Base-by-base conservation (phyloP, 2,113 vertebrate genomes). In the Phaethornis superciliosus region DNA sequence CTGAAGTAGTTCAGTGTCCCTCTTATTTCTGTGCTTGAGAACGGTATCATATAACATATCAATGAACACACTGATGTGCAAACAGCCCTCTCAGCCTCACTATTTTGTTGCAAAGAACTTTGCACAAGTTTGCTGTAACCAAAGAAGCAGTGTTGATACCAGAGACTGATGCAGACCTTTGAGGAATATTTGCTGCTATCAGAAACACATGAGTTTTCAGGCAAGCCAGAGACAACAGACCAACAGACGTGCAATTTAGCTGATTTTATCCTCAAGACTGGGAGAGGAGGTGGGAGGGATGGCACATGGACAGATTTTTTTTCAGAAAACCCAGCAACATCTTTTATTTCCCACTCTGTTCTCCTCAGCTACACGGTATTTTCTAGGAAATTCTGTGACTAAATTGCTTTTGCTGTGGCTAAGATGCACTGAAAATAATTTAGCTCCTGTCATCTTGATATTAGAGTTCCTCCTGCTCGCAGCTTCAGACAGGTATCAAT, bases 41-140 rank as follows among this genome's bases (percentile, higher is more conserved):
- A 7, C 51, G 54, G 32, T 4, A 22, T 54, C 30, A 1, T 3
- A 5, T 5, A 51, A 33, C 71, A 26, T 0, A 14, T 46, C 81
- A 63, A 27, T 3, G 28, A 77, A 40, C 1, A 21, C 26, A 46
- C 28, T 1, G 0, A 6, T 15, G 52, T 52, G 76, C 51, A 91
- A 77, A 74, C 20, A 32, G 71, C 30, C 12, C n/a, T 59, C 81
- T 90, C 21, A 1, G 1, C 7, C 37, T 49, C 27, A 2, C 10
- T 30, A 8, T 24, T 81, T 71, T 22, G 54, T 18, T 49, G 19
- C 65, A 54, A 60, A 91, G 20, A 85, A 24, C 22, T 88, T 56
- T 83, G 55, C 67, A 28, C 2, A 0, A 6, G 15, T 30, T 59
- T 74, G 24, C 68, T 0, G 0, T 17, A 59, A 74, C 12, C 15